Evolutionary conservation across 2,888 invertebrate genomes (phyloP).

Genomic region (Brachypalpus laphriformis): DNA sequence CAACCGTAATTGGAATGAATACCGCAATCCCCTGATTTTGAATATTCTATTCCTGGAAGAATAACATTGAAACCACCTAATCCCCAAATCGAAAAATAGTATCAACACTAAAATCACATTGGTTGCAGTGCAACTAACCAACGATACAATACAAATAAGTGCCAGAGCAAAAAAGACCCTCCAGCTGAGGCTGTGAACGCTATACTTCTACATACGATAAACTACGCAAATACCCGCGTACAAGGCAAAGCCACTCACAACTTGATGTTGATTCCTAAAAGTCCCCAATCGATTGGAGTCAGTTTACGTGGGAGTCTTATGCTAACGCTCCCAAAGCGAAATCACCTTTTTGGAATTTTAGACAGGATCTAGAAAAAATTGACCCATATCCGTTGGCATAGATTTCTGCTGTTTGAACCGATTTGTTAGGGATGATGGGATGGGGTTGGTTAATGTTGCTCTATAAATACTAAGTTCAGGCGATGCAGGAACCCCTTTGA

Average conservation of each 20-base stretch:
- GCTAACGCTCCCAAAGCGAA: constrained; percentile 12
- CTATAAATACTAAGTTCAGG: neutral
- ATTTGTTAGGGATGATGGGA: neutral
- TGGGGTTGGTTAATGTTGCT: constrained; percentile 9
- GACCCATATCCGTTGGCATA: constrained; percentile 30
- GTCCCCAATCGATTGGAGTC: constrained; percentile 40
- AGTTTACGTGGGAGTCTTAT: constrained; percentile 18
- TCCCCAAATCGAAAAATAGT: constrained; percentile 8
- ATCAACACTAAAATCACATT: constrained; percentile 18
- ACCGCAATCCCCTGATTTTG: neutral
- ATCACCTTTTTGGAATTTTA: constrained; percentile 22
- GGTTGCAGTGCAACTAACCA: constrained; percentile 14
- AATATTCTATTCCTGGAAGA: neutral
- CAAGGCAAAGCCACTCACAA: constrained; percentile 22
- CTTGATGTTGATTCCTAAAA: constrained; percentile 42
- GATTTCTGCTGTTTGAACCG: constrained; percentile 12
- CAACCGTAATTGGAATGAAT: constrained; percentile 35
- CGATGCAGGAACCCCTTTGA: constrained; percentile 20
- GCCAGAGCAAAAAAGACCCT: neutral
- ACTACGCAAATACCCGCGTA: neutral
- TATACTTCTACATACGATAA: neutral
- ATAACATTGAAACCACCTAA: constrained; percentile 4
- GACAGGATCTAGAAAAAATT: constrained; percentile 37
- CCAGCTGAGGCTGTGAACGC: neutral
- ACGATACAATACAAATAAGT: constrained; percentile 26